These are phyloP conservation scores for Peromyscus nudipes DNA, from an alignment of 2,797 vertebrate species.

Conservation along the genomic window DNA sequence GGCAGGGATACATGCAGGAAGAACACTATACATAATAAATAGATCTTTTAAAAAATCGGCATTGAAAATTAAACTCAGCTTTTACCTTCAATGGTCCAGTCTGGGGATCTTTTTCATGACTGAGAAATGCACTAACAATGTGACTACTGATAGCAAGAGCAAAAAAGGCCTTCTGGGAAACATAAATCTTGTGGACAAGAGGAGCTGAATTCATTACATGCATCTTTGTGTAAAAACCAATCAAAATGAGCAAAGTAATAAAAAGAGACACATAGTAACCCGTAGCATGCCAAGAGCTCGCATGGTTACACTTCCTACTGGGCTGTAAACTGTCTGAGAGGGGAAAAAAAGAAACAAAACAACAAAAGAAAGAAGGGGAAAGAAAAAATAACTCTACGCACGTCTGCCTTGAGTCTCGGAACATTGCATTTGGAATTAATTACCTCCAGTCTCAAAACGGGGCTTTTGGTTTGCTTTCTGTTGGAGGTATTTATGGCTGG, in stretches of 20 bases:
- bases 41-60: background rate
- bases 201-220: conserved; percentile 66
- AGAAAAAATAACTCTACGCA: background rate
- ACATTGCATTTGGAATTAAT: conserved; percentile 78
- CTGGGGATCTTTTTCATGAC: conserved; percentile 13
- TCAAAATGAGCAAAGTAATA: conserved; percentile 72
- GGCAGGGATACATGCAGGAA: background rate
- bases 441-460: conserved; percentile 76
- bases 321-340: conserved; percentile 74
- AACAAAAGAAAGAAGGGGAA: background rate
- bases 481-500: conserved; percentile 55
- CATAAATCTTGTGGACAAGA: conserved; percentile 48
- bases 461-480: conserved; percentile 69
- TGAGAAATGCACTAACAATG: conserved; percentile 20
- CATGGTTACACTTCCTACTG: conserved; percentile 61
- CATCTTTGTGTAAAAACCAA: conserved; percentile 57
- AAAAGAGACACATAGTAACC: conserved; percentile 65
- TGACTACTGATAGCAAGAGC: background rate
- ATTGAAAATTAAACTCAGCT: conserved; percentile 46
- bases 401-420: conserved; percentile 76
- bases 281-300: conserved; percentile 54
- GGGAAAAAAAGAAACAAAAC: background rate
- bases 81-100: background rate
- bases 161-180: background rate
- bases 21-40: background rate